Evolutionary conservation across 2,113 vertebrate species (phyloP).

Genomic region (Romanogobio albipinnatus): DNA sequence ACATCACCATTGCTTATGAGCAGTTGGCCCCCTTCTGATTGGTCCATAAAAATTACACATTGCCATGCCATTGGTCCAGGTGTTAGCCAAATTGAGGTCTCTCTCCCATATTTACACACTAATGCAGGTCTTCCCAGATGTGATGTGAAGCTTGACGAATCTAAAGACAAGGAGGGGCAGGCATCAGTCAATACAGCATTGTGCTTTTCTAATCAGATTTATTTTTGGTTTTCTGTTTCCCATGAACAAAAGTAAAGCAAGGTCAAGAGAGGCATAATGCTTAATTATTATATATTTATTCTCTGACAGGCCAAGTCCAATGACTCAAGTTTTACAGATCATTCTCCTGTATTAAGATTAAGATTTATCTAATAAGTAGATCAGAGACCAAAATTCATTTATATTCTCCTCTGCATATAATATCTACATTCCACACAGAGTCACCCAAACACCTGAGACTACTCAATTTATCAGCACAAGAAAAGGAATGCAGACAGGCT

Average conservation of each 20-base stretch:
- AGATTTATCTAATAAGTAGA: background rate
- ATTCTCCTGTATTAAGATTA: background rate
- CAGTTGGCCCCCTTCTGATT: constrained; percentile 69
- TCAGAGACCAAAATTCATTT: background rate
- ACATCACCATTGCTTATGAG: constrained; percentile 63
- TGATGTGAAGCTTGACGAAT: constrained; percentile 70
- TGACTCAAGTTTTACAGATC: background rate
- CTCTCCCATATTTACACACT: constrained; percentile 68
- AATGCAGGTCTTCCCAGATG: constrained; percentile 74
- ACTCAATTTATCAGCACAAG: background rate
- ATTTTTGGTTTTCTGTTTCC: constrained; percentile 35
- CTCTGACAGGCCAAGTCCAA: constrained; percentile 12
- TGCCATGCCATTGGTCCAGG: constrained; percentile 74
- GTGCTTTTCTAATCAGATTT: constrained; percentile 57
- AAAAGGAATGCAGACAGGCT: background rate
- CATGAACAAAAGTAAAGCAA: constrained; percentile 25
- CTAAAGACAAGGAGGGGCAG: constrained; percentile 75
- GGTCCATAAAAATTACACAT: constrained; percentile 72
- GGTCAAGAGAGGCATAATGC: constrained; percentile 25
- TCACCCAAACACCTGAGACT: background rate
- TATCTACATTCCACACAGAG: background rate
- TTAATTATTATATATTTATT: constrained; percentile 13
- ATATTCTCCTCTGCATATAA: background rate
- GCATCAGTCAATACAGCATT: constrained; percentile 68
- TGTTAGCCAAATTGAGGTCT: constrained; percentile 68